phyloP scores from a whole-genome alignment of 2,113 vertebrate species.

The Tenrec ecaudatus region DNA sequence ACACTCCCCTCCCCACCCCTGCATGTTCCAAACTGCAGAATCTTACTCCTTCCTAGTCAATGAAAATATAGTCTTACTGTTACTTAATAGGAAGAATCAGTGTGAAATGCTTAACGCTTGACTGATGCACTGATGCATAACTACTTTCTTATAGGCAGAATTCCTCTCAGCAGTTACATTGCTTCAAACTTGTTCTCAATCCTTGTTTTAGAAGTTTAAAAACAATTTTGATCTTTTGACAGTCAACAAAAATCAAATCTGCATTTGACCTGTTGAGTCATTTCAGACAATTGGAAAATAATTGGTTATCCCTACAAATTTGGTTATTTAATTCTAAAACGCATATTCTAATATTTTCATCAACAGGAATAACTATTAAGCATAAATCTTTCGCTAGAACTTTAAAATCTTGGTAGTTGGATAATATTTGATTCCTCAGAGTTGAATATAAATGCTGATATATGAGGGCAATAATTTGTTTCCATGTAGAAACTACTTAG shows the following conservation, averaged over 20 bases:
- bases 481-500: background rate
- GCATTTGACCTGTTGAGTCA: background rate
- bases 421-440: constrained; percentile 16
- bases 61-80: background rate
- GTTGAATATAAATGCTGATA: constrained; percentile 31
- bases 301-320: background rate
- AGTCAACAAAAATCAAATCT: background rate
- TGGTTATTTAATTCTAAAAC: constrained; percentile 49
- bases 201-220: background rate
- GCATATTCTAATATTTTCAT: constrained; percentile 7
- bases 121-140: background rate
- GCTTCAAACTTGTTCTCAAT: background rate
- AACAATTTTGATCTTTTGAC: background rate
- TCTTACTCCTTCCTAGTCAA: background rate
- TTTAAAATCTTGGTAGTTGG: constrained; percentile 49
- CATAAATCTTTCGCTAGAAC: constrained; percentile 28
- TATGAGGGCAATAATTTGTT: constrained; percentile 35
- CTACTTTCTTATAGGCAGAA: background rate
- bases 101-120: constrained; percentile 31
- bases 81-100: background rate
- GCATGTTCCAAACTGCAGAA: background rate
- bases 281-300: constrained; percentile 10
- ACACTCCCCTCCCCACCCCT: background rate
- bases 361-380: background rate
- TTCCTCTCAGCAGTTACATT: background rate